phyloP scores from a whole-genome alignment of 2,797 vertebrate genomes.

The Neoniphon sammara region DNA sequence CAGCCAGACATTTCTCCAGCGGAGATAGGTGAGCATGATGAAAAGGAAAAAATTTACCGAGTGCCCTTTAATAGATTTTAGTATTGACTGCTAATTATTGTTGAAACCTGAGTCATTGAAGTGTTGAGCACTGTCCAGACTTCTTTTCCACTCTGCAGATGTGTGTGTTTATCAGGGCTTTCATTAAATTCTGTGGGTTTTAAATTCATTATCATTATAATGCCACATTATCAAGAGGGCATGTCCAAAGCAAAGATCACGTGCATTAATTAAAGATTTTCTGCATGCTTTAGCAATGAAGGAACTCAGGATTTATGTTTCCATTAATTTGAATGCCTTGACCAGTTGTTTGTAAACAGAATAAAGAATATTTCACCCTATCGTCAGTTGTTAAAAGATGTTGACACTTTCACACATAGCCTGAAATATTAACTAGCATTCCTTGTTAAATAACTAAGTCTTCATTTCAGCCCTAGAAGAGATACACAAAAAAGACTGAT shows the following conservation, averaged over 20 bases:
- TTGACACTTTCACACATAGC: slow-evolving; percentile 26
- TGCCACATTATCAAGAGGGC: slow-evolving; percentile 49
- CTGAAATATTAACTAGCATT: slow-evolving; percentile 29
- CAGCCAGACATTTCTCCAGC: too few species aligned
- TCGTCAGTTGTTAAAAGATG: slow-evolving; percentile 21
- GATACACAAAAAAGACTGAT: not conserved
- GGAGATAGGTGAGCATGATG: too few species aligned
- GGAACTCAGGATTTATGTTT: slow-evolving; percentile 48
- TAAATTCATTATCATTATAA: slow-evolving; percentile 42
- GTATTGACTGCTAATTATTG: slow-evolving; percentile 45
- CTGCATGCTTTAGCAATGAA: slow-evolving; percentile 51
- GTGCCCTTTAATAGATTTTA: slow-evolving; percentile 38
- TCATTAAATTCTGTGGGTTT: slow-evolving; percentile 36
- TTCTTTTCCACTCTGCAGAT: slow-evolving; percentile 16
- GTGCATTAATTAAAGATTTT: slow-evolving; percentile 60
- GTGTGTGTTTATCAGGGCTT: slow-evolving; percentile 30
- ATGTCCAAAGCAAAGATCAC: slow-evolving; percentile 41
- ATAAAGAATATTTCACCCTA: slow-evolving; percentile 39
- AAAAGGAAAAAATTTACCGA: slow-evolving; percentile 20
- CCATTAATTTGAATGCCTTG: slow-evolving; percentile 55
- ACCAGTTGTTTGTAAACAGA: slow-evolving; percentile 41
- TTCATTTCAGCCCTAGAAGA: slow-evolving; percentile 5
- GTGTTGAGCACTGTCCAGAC: not conserved
- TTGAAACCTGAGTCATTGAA: slow-evolving; percentile 30
- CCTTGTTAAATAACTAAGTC: slow-evolving; percentile 29